These are phyloP conservation scores for Gorsachius magnificus DNA, from an alignment of 2,797 vertebrate genomes.

Conservation along the genomic window DNA sequence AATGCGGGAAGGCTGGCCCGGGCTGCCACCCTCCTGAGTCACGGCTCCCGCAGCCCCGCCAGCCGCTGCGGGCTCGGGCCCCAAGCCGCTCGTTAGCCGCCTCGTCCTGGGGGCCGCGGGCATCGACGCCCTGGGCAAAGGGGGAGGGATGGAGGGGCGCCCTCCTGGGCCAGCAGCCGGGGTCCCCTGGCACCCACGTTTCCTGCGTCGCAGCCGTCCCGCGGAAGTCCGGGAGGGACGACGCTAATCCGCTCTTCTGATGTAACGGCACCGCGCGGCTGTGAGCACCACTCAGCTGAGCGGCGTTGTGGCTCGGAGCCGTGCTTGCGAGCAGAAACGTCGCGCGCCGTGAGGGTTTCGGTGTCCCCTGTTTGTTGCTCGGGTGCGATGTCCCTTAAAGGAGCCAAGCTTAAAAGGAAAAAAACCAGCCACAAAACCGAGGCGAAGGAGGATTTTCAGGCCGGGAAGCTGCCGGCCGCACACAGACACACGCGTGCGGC, in stretches of 20 bases:
- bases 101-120: conserved; percentile 40
- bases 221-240: rapidly evolving
- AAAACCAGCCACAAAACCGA: no score
- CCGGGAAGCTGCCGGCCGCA: rapidly evolving
- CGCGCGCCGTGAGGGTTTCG: rapidly evolving
- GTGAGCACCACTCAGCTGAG: rapidly evolving
- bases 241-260: rapidly evolving
- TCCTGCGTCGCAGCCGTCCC: not conserved
- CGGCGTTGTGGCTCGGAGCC: rapidly evolving
- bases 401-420: not conserved
- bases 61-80: conserved; percentile 21
- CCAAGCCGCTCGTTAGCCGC: conserved; percentile 42
- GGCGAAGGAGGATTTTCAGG: not conserved
- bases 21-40: conserved; percentile 1
- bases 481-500: rapidly evolving
- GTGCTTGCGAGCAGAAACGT: rapidly evolving
- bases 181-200: not conserved
- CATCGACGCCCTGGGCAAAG: not conserved
- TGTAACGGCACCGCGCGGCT: not conserved
- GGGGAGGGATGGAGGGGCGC: not conserved
- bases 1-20: conserved; percentile 12
- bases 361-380: not conserved
- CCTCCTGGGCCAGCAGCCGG: not conserved
- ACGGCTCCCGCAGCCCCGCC: not conserved
- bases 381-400: not conserved